These are phyloP conservation scores for Leptatherina wallacei DNA, from an alignment of 2,797 vertebrate genomes.

Conservation along the genomic window DNA sequence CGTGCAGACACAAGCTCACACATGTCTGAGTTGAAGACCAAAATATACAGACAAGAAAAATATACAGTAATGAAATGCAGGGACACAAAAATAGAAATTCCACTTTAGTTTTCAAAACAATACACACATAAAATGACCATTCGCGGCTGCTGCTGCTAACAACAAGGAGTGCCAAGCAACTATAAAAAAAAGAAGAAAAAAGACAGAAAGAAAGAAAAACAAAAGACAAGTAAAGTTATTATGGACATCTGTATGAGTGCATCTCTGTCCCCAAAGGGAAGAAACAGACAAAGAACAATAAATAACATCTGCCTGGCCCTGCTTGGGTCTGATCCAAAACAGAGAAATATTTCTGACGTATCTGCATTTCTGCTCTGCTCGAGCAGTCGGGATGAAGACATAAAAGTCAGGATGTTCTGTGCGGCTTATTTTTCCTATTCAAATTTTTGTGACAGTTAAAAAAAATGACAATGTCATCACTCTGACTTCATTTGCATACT, in stretches of 20 bases:
- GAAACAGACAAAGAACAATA: constrained; percentile 80
- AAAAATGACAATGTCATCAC: constrained; percentile 78
- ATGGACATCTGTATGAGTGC: constrained; percentile 79
- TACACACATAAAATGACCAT: constrained; percentile 9
- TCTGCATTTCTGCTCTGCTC: constrained; percentile 62
- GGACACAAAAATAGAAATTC: constrained; percentile 8
- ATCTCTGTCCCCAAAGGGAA: constrained; percentile 64
- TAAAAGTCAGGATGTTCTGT: constrained; percentile 58
- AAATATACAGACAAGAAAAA: background rate
- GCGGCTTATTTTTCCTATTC: constrained; percentile 61
- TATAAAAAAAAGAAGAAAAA: constrained; percentile 11
- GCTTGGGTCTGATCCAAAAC: constrained; percentile 69
- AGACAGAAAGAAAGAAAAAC: background rate
- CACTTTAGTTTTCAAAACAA: constrained; percentile 12
- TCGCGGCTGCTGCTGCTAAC: constrained; percentile 4
- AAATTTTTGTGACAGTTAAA: constrained; percentile 68
- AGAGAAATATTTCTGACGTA: constrained; percentile 75
- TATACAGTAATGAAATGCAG: background rate
- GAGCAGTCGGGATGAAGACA: constrained; percentile 63
- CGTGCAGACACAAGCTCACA: constrained; percentile 16
- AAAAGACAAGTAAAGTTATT: constrained; percentile 67
- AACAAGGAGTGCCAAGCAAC: constrained; percentile 33
- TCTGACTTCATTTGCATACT: constrained; percentile 72
- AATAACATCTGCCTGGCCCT: constrained; percentile 81
- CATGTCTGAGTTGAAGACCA: constrained; percentile 7